Percentiles rank a stretch among this genome's conserved stretches.
phyloP scores from a whole-genome alignment of 2,888 invertebrate genomes.

The Palloptera scutellata region DNA sequence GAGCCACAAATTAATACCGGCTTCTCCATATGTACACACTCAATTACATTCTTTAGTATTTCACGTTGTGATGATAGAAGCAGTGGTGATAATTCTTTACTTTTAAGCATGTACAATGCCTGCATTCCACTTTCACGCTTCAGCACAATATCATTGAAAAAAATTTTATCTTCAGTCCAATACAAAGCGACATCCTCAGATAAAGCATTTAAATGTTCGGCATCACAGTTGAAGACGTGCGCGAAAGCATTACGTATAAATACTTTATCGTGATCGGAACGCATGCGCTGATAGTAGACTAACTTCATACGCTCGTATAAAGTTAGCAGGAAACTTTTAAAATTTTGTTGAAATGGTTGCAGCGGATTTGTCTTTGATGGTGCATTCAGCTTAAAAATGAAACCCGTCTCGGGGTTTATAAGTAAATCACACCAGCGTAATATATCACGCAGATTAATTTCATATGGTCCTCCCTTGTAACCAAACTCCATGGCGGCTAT shows the following conservation, averaged over 20 bases:
- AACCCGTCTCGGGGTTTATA: constrained; percentile 61
- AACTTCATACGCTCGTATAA: constrained; percentile 70
- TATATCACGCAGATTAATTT: constrained; percentile 95
- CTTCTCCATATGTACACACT: constrained; percentile 92
- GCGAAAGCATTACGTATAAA: constrained; percentile 70
- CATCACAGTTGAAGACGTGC: constrained; percentile 65
- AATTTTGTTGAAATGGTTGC: constrained; percentile 41
- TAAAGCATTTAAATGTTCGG: constrained; percentile 55
- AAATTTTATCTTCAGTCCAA: constrained; percentile 69
- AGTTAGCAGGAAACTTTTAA: constrained; percentile 51
- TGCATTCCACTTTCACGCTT: constrained; percentile 58
- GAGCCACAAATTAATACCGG: constrained; percentile 74
- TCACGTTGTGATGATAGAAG: constrained; percentile 70
- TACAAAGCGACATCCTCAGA: constrained; percentile 69
- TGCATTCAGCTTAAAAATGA: constrained; percentile 37
- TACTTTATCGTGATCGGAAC: constrained; percentile 78
- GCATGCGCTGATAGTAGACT: constrained; percentile 88
- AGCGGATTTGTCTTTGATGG: constrained; percentile 45
- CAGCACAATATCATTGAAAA: constrained; percentile 72
- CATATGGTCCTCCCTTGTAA: constrained; percentile 89
- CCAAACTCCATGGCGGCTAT: constrained; percentile 77
- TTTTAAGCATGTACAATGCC: constrained; percentile 48
- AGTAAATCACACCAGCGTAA: constrained; percentile 90
- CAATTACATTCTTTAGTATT: constrained; percentile 79
- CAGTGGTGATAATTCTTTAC: constrained; percentile 63